phyloP scores from a whole-genome alignment of 2,888 invertebrate species.

The Pimpla rufipes region DNA sequence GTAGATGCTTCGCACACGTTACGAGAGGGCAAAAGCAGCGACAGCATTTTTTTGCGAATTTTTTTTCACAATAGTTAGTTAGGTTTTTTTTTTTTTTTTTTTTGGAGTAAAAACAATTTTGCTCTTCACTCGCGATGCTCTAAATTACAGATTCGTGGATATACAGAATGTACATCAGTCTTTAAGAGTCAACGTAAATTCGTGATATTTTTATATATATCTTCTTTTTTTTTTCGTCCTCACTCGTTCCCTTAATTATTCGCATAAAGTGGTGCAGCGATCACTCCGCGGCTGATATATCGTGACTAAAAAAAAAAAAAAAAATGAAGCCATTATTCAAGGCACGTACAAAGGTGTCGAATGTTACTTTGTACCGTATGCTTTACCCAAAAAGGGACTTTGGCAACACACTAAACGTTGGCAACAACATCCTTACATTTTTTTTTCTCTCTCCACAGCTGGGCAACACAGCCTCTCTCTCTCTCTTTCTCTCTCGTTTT shows the following conservation, averaged over 20 bases:
- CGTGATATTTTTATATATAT: not conserved
- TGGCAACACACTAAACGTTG: constrained; percentile 83
- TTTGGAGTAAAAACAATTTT: not conserved
- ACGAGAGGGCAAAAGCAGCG: constrained; percentile 4
- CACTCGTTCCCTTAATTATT: too few relatives aligned
- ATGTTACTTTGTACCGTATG: constrained; percentile 76
- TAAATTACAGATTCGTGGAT: not conserved
- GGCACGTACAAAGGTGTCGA: constrained; percentile 70
- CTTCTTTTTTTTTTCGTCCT: too few relatives aligned
- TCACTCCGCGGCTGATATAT: constrained; percentile 3
- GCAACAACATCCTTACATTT: constrained; percentile 80
- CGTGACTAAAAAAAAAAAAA: constrained; percentile 7
- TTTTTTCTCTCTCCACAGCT: constrained; percentile 71
- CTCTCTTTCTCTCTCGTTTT: constrained; percentile 55
- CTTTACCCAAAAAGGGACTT: constrained; percentile 79
- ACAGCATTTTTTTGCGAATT: constrained; percentile 1
- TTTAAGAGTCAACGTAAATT: not conserved
- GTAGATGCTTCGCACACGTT: constrained; percentile 44
- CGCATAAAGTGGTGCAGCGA: not conserved
- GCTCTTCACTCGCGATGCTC: not conserved
- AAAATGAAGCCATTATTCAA: constrained; percentile 47
- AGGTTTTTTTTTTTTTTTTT: not conserved
- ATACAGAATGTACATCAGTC: constrained; percentile 26
- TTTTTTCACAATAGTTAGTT: not conserved
- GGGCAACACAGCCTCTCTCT: constrained; percentile 76